Percentiles rank a stretch among this genome's conserved stretches.
phyloP scores from a whole-genome alignment of 2,797 vertebrate genomes.

The Danio aesculapii region DNA sequence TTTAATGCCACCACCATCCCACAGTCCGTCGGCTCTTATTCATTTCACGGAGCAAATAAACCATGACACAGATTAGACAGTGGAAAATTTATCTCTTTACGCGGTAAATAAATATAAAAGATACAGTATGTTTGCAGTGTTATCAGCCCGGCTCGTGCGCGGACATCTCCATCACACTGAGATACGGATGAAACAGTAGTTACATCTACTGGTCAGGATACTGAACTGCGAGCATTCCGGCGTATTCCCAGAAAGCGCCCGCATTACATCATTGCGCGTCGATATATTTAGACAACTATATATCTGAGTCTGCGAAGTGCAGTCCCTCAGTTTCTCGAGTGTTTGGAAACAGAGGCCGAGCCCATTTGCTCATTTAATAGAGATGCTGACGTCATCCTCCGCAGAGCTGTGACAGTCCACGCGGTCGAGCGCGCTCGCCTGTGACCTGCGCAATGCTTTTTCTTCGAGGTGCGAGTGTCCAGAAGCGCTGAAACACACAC shows the following conservation, averaged over 20 bases:
- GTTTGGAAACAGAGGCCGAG: background rate
- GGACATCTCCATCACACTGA: constrained; percentile 60
- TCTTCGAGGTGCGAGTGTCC: constrained; percentile 8
- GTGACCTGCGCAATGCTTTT: constrained; percentile 48
- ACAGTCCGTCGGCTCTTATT: background rate
- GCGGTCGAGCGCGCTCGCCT: constrained; percentile 39
- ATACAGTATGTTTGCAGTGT: constrained; percentile 30
- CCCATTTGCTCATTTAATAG: constrained; percentile 34
- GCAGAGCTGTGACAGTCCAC: constrained; percentile 54
- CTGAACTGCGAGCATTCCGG: constrained; percentile 42
- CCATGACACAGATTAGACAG: constrained; percentile 49
- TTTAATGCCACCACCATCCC: constrained; percentile 8
- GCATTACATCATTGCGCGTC: constrained; percentile 23
- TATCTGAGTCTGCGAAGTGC: background rate
- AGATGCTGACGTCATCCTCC: constrained; percentile 54
- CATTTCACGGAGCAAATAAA: constrained; percentile 32
- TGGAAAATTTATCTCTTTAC: constrained; percentile 45
- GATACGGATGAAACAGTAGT: constrained; percentile 40
- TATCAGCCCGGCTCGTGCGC: constrained; percentile 30
- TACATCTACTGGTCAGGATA: constrained; percentile 52
- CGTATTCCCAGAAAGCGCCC: constrained; percentile 46
- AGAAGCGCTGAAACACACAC: constrained; percentile 13
- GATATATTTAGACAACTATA: constrained; percentile 2
- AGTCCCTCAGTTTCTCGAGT: background rate
- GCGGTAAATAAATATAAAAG: constrained; percentile 39